Base-by-base conservation (phyloP, 2,797 vertebrate genomes). In the Moxostoma hubbsi region DNA sequence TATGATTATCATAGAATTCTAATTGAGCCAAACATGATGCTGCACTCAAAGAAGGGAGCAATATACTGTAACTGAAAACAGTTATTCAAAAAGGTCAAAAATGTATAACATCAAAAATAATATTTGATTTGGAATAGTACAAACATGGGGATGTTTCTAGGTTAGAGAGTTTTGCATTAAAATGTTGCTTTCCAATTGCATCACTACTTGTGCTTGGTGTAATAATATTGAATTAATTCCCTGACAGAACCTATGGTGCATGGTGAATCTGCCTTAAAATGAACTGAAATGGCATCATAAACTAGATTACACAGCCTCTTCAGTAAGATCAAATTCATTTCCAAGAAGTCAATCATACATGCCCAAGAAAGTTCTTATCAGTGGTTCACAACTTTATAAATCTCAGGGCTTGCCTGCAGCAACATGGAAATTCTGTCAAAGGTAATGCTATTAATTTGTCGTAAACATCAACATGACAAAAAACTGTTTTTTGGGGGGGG, bases 141-240 rank as follows among this genome's bases (percentile, higher is more conserved):
- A 36, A 36, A 36, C 4, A 36, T 36, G 36, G n/a, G 57, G 66
- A 16, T 46, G 15, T 73, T 73, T 61, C 77, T 79, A 70, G 73
- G 62, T 66, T 73, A 73, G 65, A n/a, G 57, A 81, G 18, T 54
- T 80, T 36, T 79, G 57, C 51, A 55, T 80, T 75, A 51, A 50
- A 72, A 64, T 1, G 46, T 91, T 91, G 73, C 87, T 73, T 53
- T 70, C 62, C 12, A 16, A 36, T 91, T 92, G 86, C 90, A 88
- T 92, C 90, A 92, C 67, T 75, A 74, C 81, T 88, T 83, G 77
- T 79, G 84, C 72, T 85, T 65, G 18, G 73, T 11, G 70, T 81
- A 84, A 79, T 82, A 83, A 76, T 86, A 79, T 75, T 81, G 82
- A 81, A 73, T 81, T 85, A 85, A 89, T 89, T 88, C 85, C 86